Percentiles rank a stretch among this genome's conserved stretches.
Conservation (phyloP, 2,113 vertebrate genomes). For the Bucco capensis region DNA sequence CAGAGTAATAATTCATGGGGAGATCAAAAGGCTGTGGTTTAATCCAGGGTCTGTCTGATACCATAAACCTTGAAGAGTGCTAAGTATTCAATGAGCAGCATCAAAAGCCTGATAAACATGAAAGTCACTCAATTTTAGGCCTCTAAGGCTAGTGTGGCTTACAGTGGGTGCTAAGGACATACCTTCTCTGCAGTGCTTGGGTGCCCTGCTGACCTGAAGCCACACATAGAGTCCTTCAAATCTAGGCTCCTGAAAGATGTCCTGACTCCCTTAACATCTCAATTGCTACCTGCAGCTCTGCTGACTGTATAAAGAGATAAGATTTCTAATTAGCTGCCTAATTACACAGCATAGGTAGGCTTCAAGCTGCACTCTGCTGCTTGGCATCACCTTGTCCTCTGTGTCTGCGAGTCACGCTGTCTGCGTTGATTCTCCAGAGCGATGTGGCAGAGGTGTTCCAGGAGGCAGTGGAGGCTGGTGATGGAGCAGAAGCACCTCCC, state of each 20-base stretch:
- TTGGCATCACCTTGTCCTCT: neutral
- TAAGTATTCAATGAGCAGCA: neutral
- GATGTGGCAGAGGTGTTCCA: neutral
- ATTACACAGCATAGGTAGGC: neutral
- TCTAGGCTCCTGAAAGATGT: neutral
- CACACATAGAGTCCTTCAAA: neutral
- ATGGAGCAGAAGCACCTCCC: neutral
- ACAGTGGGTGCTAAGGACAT: neutral
- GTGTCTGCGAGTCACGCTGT: rapidly evolving
- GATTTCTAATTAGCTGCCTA: neutral
- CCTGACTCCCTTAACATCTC: neutral
- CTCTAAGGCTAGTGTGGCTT: neutral
- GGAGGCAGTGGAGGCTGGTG: neutral
- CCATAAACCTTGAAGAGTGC: neutral
- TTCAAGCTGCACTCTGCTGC: neutral
- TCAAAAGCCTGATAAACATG: conserved; percentile 1
- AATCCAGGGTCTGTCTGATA: conserved; percentile 15
- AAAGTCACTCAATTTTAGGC: conserved; percentile 17
- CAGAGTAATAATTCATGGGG: conserved; percentile 34
- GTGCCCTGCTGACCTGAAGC: neutral
- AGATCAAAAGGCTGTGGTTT: conserved; percentile 50
- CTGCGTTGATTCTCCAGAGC: neutral
- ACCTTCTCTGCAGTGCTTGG: neutral
- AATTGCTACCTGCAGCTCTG: neutral
- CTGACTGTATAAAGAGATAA: neutral